Evolutionary conservation across 2,888 invertebrate genomes (phyloP).

Genomic region (Griposia aprilina): DNA sequence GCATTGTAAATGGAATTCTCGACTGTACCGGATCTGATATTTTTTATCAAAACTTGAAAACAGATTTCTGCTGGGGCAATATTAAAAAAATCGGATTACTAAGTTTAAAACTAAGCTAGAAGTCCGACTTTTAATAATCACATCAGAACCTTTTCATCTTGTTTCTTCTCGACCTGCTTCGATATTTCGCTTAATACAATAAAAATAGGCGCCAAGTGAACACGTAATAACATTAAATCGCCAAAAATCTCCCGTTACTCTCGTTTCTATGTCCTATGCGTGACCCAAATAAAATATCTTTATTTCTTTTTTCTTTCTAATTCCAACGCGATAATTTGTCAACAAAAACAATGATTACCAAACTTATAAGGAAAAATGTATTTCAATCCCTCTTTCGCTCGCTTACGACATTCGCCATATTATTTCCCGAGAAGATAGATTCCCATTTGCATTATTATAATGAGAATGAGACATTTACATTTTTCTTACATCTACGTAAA

Average conservation of each 20-base stretch:
- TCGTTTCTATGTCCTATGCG: no score
- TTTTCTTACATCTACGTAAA: constrained; percentile 51
- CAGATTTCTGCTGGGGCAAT: neutral
- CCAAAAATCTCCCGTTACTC: no score
- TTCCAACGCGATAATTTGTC: neutral
- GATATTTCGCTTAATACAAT: neutral
- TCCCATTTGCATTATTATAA: constrained; percentile 55
- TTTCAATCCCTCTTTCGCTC: constrained; percentile 11
- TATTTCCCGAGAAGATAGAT: constrained; percentile 39
- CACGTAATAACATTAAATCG: neutral
- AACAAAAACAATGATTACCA: neutral
- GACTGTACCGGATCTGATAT: neutral
- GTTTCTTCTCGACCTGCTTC: neutral
- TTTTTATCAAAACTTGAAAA: neutral
- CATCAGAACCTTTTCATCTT: neutral
- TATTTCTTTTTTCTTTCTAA: no score
- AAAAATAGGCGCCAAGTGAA: neutral
- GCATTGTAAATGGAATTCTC: constrained; percentile 1
- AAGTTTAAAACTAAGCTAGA: neutral
- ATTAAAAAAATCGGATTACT: neutral
- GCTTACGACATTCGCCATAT: constrained; percentile 21
- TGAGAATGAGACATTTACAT: constrained; percentile 52
- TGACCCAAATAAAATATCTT: no score
- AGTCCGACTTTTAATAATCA: neutral
- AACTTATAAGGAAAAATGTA: constrained; percentile 3